A percentile compares a stretch with the other conserved stretches of the same genome.
phyloP scores from a whole-genome alignment of 2,888 invertebrate species.

The Loripinus fragilis region DNA sequence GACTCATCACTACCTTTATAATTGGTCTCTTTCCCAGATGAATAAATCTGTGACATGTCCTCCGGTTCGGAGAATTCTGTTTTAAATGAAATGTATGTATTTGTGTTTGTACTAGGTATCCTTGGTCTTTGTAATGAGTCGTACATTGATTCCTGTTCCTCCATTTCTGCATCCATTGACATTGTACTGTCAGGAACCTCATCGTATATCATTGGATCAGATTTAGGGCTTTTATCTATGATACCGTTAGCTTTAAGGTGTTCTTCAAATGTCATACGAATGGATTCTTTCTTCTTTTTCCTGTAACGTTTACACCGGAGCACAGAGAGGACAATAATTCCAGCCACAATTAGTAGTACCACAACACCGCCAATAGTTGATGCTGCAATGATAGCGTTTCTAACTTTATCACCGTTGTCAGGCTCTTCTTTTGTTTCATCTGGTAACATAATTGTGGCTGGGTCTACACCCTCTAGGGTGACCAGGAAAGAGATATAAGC shows the following conservation, averaged over 20 bases:
- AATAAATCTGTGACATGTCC: slow-evolving; percentile 68
- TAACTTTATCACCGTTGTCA: slow-evolving; percentile 46
- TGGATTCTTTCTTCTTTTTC: slow-evolving; percentile 67
- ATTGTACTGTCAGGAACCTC: slow-evolving; percentile 48
- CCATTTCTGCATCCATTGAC: slow-evolving; percentile 49
- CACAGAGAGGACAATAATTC: slow-evolving; percentile 63
- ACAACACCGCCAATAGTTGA: slow-evolving; percentile 74
- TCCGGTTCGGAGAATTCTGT: slow-evolving; percentile 74
- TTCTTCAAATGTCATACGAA: slow-evolving; percentile 74
- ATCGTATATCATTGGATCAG: slow-evolving; percentile 53
- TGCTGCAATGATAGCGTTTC: slow-evolving; percentile 70
- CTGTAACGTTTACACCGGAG: slow-evolving; percentile 64
- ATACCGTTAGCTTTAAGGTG: slow-evolving; percentile 74
- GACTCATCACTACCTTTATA: slow-evolving; percentile 70
- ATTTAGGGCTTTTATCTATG: slow-evolving; percentile 58
- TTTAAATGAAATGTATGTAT: slow-evolving; percentile 79
- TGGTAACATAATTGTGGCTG: slow-evolving; percentile 44
- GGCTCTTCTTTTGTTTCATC: slow-evolving; percentile 35
- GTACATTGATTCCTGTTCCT: slow-evolving; percentile 52
- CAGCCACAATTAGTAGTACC: slow-evolving; percentile 64
- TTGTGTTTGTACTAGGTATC: slow-evolving; percentile 62
- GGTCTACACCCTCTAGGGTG: slow-evolving; percentile 67
- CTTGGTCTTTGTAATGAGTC: slow-evolving; percentile 55
- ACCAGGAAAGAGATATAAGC: slow-evolving; percentile 65
- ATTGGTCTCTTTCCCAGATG: slow-evolving; percentile 56